Percentiles rank a stretch among this genome's conserved stretches.
Evolutionary conservation across 2,888 invertebrate genomes (phyloP).

Genomic region (Morinoia aosen): DNA sequence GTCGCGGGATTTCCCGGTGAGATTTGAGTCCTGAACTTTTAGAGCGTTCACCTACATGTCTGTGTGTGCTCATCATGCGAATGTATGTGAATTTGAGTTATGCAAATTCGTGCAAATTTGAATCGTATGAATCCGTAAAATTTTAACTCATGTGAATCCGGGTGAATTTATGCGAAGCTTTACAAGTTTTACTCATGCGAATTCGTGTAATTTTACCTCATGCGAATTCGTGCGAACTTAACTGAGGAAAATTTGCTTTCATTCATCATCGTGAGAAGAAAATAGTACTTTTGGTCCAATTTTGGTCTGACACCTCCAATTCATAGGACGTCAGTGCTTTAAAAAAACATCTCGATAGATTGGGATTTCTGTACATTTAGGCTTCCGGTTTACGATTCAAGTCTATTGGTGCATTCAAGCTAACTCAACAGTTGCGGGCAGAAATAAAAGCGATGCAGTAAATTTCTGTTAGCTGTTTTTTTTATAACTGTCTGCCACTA

Average conservation of each 20-base stretch:
- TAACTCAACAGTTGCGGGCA: background rate
- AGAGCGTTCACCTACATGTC: too few species aligned
- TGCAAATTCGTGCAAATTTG: too few species aligned
- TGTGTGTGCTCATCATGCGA: too few species aligned
- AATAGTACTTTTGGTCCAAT: background rate
- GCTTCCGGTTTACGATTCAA: background rate
- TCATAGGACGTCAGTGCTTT: background rate
- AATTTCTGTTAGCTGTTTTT: background rate
- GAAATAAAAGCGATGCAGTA: background rate
- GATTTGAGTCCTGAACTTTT: slow-evolving; percentile 57
- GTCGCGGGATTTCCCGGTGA: background rate
- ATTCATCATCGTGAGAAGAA: background rate
- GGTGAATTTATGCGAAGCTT: too few species aligned
- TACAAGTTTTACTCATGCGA: too few species aligned
- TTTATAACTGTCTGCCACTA: background rate
- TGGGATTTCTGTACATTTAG: background rate
- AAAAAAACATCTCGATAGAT: background rate
- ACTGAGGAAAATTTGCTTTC: too few species aligned
- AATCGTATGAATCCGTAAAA: too few species aligned
- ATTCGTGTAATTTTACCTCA: too few species aligned
- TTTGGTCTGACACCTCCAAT: background rate
- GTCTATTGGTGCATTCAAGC: background rate
- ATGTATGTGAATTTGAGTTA: too few species aligned
- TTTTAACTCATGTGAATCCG: too few species aligned
- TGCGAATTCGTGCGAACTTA: too few species aligned